Evolutionary conservation across 2,113 vertebrate species (phyloP).

Genomic region (Cyprinodon tularosa): DNA sequence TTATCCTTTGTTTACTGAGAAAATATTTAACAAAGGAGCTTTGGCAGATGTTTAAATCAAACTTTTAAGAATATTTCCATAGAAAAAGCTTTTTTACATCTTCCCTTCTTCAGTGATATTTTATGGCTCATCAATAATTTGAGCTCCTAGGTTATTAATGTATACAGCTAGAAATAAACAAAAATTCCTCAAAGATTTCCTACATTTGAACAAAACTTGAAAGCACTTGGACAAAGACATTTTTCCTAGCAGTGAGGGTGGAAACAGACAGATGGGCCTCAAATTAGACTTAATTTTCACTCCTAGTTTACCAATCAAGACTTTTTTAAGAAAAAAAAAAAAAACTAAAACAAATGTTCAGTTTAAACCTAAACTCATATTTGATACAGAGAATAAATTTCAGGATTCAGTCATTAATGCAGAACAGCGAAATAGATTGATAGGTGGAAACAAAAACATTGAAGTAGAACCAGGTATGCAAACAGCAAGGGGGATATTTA

Average conservation of each 20-base stretch:
- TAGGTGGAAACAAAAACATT: slow-evolving; percentile 41
- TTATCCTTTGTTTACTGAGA: no score
- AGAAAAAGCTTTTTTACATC: no score
- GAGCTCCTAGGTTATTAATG: no score
- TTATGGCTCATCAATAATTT: no score
- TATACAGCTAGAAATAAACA: no score
- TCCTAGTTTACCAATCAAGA: no score
- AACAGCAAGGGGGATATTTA: background rate
- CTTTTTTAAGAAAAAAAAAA: no score
- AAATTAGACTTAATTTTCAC: slow-evolving; percentile 6
- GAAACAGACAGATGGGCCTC: background rate
- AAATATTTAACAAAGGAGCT: no score
- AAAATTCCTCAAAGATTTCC: background rate
- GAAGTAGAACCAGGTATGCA: slow-evolving; percentile 23
- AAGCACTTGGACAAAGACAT: background rate
- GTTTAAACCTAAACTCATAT: slow-evolving; percentile 21
- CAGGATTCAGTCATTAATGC: slow-evolving; percentile 22
- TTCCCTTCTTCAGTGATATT: no score
- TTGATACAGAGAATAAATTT: slow-evolving; percentile 30
- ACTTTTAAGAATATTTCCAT: no score
- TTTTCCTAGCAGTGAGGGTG: no score
- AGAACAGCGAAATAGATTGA: slow-evolving; percentile 38
- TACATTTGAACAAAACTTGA: background rate
- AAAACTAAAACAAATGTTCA: background rate
- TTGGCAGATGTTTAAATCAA: no score